Evolutionary conservation across 92 coral and sea anemone species (phyloP).

Genomic region (Porites cylindrica): DNA sequence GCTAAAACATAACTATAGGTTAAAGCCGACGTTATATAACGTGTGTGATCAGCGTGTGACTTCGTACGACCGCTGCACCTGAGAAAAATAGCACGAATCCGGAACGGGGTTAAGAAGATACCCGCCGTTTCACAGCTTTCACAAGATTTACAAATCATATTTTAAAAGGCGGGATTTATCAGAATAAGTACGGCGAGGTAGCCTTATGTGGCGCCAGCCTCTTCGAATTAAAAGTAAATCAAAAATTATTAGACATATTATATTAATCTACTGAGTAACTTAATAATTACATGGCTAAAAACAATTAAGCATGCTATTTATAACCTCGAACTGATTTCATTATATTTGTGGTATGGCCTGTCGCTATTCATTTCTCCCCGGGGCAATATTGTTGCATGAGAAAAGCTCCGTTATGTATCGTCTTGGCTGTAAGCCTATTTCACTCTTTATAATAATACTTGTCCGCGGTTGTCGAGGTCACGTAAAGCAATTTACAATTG

Average conservation of each 20-base stretch:
- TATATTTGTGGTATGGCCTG: background rate
- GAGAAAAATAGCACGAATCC: background rate
- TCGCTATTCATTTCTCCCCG: background rate
- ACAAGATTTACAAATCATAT: background rate
- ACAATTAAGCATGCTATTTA: conserved; percentile 6
- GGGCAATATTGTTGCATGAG: conserved; percentile 1
- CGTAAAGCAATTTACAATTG: conserved; percentile 23
- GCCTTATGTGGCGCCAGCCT: conserved; percentile 1
- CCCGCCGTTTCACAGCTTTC: conserved; percentile 2
- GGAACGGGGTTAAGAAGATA: background rate
- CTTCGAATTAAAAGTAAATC: background rate
- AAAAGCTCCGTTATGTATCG: background rate
- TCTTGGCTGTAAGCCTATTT: conserved; percentile 3
- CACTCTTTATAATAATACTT: background rate
- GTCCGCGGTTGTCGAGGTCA: conserved; percentile 5
- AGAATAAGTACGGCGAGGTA: background rate
- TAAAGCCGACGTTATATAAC: too few relatives aligned
- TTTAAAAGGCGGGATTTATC: conserved; percentile 12
- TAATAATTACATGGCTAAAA: background rate
- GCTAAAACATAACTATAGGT: too few relatives aligned
- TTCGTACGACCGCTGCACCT: background rate
- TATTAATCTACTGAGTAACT: background rate
- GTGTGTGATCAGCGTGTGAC: too few relatives aligned
- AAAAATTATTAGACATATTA: background rate
- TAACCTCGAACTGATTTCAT: background rate